These are phyloP conservation scores for Argyra leucocephala DNA, from an alignment of 2,888 invertebrate genomes.

Conservation along the genomic window DNA sequence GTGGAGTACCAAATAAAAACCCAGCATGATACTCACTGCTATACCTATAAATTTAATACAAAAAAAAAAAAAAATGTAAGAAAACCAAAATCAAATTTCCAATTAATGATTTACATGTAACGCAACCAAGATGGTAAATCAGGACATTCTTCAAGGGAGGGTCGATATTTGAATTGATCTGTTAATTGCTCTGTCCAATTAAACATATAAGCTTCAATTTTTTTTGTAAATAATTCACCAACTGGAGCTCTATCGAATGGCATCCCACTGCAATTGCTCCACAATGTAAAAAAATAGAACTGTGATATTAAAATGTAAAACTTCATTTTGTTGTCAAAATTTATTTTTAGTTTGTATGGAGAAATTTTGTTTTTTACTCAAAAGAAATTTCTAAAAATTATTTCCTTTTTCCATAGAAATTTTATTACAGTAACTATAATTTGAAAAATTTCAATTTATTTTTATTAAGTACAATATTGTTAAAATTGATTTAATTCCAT, in stretches of 20 bases:
- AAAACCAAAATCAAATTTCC: not conserved
- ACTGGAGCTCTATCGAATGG: conserved; percentile 35
- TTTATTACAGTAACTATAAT: no score
- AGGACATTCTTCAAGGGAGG: conserved; percentile 65
- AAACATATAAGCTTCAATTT: conserved; percentile 66
- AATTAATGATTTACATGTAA: conserved; percentile 46
- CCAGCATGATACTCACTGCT: conserved; percentile 68
- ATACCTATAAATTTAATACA: conserved; percentile 44
- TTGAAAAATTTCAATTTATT: no score
- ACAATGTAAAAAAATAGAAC: not conserved
- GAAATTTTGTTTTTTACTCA: no score
- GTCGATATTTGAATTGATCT: conserved; percentile 52
- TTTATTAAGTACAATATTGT: no score
- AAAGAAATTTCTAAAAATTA: no score
- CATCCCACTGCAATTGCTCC: not conserved
- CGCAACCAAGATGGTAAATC: conserved; percentile 80
- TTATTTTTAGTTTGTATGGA: no score
- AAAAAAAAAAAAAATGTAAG: not conserved
- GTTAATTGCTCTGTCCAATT: conserved; percentile 57
- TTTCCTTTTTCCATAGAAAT: no score
- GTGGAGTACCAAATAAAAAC: conserved; percentile 77
- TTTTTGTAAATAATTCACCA: conserved; percentile 67
- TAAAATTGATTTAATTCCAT: no score
- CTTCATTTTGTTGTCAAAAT: no score
- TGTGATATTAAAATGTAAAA: no score